phyloP scores from a whole-genome alignment of 2,113 vertebrate genomes.

The Isurus oxyrinchus region DNA sequence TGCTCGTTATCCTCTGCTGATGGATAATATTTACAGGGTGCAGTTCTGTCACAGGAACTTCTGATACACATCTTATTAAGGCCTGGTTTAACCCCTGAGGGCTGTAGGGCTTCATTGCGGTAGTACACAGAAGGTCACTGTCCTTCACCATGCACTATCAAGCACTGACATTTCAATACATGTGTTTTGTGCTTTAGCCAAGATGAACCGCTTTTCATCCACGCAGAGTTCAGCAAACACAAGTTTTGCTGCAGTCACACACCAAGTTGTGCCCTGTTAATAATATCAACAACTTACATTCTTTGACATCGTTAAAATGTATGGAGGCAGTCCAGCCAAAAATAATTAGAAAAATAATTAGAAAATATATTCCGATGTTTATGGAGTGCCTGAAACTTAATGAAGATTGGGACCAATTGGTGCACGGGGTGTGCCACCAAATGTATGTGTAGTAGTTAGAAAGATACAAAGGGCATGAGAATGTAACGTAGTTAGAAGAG shows the following conservation, averaged over 20 bases:
- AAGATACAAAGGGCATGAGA: not conserved
- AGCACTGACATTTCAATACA: slow-evolving; percentile 16
- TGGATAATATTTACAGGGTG: slow-evolving; percentile 29
- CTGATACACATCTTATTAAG: slow-evolving; percentile 25
- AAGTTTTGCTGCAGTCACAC: not conserved
- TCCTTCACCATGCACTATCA: not conserved
- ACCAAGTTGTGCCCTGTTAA: not conserved
- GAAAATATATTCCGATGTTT: not conserved
- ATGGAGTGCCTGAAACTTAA: not conserved
- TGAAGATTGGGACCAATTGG: not conserved
- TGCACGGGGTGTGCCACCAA: too few relatives aligned
- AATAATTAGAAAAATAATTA: not conserved
- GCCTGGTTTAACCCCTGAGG: not conserved
- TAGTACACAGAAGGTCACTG: not conserved
- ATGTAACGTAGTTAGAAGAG: not conserved
- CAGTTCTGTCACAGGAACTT: not conserved
- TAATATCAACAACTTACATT: not conserved
- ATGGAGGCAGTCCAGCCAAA: not conserved
- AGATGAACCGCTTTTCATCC: not conserved
- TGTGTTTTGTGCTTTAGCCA: not conserved
- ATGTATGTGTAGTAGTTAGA: not conserved
- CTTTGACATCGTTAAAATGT: not conserved
- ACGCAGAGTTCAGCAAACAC: too few relatives aligned
- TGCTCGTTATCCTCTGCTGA: slow-evolving; percentile 27
- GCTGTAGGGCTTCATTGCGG: not conserved